Base-by-base conservation (phyloP, 2,113 vertebrate genomes). In the Collichthys lucidus region DNA sequence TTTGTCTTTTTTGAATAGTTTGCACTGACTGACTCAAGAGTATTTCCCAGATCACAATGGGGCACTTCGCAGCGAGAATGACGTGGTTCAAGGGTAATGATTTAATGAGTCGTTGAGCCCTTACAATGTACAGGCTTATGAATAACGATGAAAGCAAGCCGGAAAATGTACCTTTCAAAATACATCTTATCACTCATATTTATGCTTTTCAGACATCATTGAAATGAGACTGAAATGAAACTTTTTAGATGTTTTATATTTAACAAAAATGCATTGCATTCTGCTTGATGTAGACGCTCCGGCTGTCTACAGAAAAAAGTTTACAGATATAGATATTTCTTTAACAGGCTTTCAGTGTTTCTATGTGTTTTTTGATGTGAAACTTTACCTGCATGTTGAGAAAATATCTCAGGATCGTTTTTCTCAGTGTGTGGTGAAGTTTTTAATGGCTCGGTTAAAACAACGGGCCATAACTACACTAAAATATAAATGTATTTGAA, bases 211-310 rank as follows among this genome's bases (percentile, higher is more conserved):
- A 72, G 24, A 9, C 42, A 5, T 62, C 44, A 50, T 5, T 60
- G 26, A 68, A 35, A 42, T 14, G 16, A 55, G n/a, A 64, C 63
- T 22, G 64, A 69, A 56, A 19, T 26, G 26, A 49, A 65, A 59
- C 35, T 20, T 49, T 53, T 20, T 5, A 12, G 9, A 67, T 62
- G 44, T 35, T 55, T 62, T 7, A 55, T 11, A 35, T 46, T 52
- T 19, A n/a, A 55, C 24, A 17, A 9, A 17, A 70, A 42, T 60
- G 0, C 0, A 26, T 47, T 1, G 9, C 24, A 50, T 31, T 63
- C 9, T 22, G 26, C 22, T 19, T 11, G 17, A 26, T 35, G 19
- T 55, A 20, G 14, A 4, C 61, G 19, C 42, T 16, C 0, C 0
- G 10, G 35, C 17, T 16, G 4, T 50, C 9, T 31, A 17, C 10